Evolutionary conservation across 37 sponge, comb jelly and placozoan species (phyloP), one percentile per base, ranked within the genome.

Genomic region (Tethya wilhelma): DNA sequence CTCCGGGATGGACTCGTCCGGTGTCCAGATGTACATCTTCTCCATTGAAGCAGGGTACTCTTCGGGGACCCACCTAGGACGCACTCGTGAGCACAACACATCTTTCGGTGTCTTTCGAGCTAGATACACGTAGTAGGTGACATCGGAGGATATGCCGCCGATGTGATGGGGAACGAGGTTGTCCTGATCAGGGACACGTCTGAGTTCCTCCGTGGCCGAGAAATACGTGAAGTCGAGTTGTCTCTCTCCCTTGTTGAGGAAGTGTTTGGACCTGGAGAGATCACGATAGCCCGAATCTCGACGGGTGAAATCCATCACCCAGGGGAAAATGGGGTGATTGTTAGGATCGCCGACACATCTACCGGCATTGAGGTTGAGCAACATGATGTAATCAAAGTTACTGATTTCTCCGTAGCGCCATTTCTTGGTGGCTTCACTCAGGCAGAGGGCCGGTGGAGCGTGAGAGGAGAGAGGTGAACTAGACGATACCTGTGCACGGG

Each of bases 1-100:
- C 84, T 99, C 96, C 0, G 99, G 99, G 30, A 99, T 96, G 83
- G 97, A 96, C 70, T 99, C 99, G 72, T 99, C 99, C 0, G 99
- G 99, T 20, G 95, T 94, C 99, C 99, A 99, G 39, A 82, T 67
- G 64, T 94, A 90, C 69, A 99, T 87, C 70, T 87, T 89, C 67
- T 77, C 70, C 42, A 99, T 80, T 33, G 89, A 76, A 0, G 86
- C 25, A 25, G 99, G 99, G 73, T 99, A 99, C 73, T 99, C 99
- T 32, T 84, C 82, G 25, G 99, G 99, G 23, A 94, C 99, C 99
- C 99, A 99, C 23, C 87, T 69, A 6, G 95, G 90, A 2, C 99
- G 76, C 38, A 99, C 99, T 31, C 88, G 78, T 23, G 80, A 75
- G 67, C 97, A 96, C 38, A 99, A 93, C n/a, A 96, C 79, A 25